Conservation (phyloP, 2,888 invertebrate genomes). For the Megalurothrips usitatus region DNA sequence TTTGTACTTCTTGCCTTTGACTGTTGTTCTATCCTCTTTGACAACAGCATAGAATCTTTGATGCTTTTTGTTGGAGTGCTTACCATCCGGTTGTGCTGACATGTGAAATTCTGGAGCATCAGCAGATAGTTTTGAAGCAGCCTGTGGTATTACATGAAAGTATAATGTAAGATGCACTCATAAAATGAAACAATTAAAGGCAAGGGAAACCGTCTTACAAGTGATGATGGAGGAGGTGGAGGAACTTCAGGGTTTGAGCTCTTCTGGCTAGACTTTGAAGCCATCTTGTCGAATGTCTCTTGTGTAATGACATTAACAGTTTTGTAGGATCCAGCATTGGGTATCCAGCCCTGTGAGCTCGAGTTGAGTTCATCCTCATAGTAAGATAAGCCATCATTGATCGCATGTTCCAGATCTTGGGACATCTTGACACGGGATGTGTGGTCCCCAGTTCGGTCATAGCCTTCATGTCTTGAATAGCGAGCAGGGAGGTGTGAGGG, state of each 20-base stretch:
- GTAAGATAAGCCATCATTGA: conserved; percentile 92
- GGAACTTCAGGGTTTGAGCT: conserved; percentile 70
- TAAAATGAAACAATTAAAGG: background rate
- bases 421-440: conserved; percentile 88
- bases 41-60: conserved; percentile 88
- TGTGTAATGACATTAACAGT: conserved; percentile 85
- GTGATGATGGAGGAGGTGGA: conserved; percentile 70
- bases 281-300: conserved; percentile 78
- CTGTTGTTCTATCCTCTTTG: conserved; percentile 60
- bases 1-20: conserved; percentile 62
- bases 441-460: conserved; percentile 88
- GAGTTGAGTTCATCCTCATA: conserved; percentile 83
- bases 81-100: conserved; percentile 28
- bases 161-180: too few relatives aligned
- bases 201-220: conserved; percentile 38
- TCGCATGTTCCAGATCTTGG: conserved; percentile 89
- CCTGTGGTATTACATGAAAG: background rate
- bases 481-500: conserved; percentile 46
- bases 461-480: conserved; percentile 76
- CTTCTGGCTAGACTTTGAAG: conserved; percentile 59
- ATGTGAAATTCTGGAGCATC: conserved; percentile 26
- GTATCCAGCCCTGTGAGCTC: background rate
- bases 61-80: conserved; percentile 39
- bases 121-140: background rate
- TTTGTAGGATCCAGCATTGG: conserved; percentile 58